Evolutionary conservation across 2,888 invertebrate genomes (phyloP), one percentile per base, ranked within the genome.

Genomic region (Andrena trimmerana): DNA sequence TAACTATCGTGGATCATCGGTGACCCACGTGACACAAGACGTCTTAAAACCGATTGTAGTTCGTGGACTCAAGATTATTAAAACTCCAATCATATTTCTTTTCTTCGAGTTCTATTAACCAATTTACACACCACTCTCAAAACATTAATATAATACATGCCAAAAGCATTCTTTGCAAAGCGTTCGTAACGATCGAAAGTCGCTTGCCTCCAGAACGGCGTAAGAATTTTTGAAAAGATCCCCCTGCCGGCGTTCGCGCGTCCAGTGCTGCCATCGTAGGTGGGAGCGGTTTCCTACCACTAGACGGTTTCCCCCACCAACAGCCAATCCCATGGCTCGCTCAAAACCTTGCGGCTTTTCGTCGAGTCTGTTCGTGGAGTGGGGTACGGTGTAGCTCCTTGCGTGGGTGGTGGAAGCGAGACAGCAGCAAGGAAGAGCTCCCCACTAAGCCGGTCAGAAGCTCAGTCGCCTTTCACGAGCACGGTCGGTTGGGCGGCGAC

Each of bases 391-490:
- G 59, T 78, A 70, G 48, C 69, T 81, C 68, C 73, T 69, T 59
- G 66, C 76, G 74, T 52, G 54, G 36, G 68, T 63, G 89, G 57
- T 42, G 57, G 54, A 80, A 86, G 84, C 27, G 81, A 86, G 88
- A 85, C n/a, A 83, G 78, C 50, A 78, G 73, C 76, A 87, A 85
- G 80, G 82, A 76, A 79, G 83, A 83, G 70, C 76, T 75, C 85
- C 87, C 86, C 83, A 84, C 88, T 84, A 75, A 62, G 71, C 81
- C 80, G 72, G 77, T 84, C 84, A 87, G 86, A 87, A 86, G 80
- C 86, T 83, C 89, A 89, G 92, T 92, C 87, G 90, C 90, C 92
- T 92, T 92, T 92, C 92, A 92, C 92, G 88, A 90, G 90, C 85
- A 84, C 86, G 86, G 79, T 83, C 73, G 90, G 80, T 72, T 85